Percentiles rank a stretch among this genome's conserved stretches.
Evolutionary conservation across 1,140 invertebrate species (phyloP).

Genomic region (Bombyx mori): ASM3026992v2 NC_085109.1:5125501-5126000

Average conservation of each 20-base stretch:
- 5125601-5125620: neutral
- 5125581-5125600: neutral
- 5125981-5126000: too few species aligned
- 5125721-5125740: slow-evolving; percentile 58
- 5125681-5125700: slow-evolving; percentile 26
- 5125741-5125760: slow-evolving; percentile 25
- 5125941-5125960: too few species aligned
- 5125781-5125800: slow-evolving; percentile 7
- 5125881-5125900: too few species aligned
- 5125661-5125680: slow-evolving; percentile 26
- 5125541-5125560: too few species aligned
- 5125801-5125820: slow-evolving; percentile 14
- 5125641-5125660: slow-evolving; percentile 1
- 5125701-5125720: slow-evolving; percentile 50
- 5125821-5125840: slow-evolving; percentile 23
- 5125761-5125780: slow-evolving; percentile 49
- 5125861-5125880: neutral
- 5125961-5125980: too few species aligned
- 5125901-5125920: too few species aligned
- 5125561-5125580: neutral
- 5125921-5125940: too few species aligned
- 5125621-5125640: neutral
- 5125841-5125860: slow-evolving; percentile 32
- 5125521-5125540: too few species aligned
- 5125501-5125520: slow-evolving; percentile 3